Base-by-base conservation (phyloP, 2,797 vertebrate genomes). In the Cossypha polioptera region DNA sequence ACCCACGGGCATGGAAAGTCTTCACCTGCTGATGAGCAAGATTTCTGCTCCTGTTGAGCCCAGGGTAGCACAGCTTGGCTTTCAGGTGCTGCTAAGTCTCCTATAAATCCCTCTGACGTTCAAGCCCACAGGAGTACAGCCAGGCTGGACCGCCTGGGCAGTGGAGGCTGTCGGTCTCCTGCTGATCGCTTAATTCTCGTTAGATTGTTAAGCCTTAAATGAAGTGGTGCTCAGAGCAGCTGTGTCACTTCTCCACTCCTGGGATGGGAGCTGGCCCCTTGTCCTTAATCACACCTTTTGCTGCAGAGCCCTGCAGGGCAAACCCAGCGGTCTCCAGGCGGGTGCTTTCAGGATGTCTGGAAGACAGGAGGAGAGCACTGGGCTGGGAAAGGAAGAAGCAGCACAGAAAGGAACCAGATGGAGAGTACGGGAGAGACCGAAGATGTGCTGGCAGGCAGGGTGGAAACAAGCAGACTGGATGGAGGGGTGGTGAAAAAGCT, bases 161-260 rank as follows among this genome's bases (percentile, higher is more conserved):
- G 86, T 3, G 0, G 87, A 87, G 77, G 55, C 81, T 89, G 71
- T 66, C 3, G 1, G 59, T 63, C 77, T 91, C 91, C 47, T n/a
- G 84, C 77, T 79, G 71, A 75, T 68, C 18, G 2, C 61, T 87
- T 91, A 95, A 89, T 95, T 95, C 92, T 95, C 4, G 0, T 94
- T 89, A 94, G 88, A 55, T 66, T 93, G 92, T 89, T 96, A 94
- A 87, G 84, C 74, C 33, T 90, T 92, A 95, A 97, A 95, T 84
- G 88, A 96, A 88, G 91, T 86, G 90, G 75, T 62, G 86, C 88
- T 78, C 51, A 13, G 10, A 91, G 82, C 88, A 91, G 93, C 69
- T 93, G 90, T 75, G 66, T n/a, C 59, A 65, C 66, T 93, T 78
- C 76, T 79, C 66, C 62, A 9, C 55, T 58, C 6, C 1, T 54